These are phyloP conservation scores for Formica selysi DNA, from an alignment of 1,140 invertebrate species.

Conservation along the genomic window DNA sequence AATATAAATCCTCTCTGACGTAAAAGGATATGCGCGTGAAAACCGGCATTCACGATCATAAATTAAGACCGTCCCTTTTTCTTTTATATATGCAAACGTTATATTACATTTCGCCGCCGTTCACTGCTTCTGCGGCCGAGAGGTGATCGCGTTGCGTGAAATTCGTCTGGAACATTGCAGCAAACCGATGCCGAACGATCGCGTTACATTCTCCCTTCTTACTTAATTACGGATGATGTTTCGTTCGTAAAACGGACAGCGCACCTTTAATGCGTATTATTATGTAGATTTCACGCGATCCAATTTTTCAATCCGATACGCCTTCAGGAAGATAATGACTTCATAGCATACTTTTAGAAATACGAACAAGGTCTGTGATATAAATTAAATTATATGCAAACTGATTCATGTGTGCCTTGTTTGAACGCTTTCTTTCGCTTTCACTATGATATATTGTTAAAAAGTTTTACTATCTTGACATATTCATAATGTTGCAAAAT, in stretches of 20 bases:
- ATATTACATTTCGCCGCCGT: constrained; percentile 38
- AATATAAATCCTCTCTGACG: constrained; percentile 6
- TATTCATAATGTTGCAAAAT: not conserved
- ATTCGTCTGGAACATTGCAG: not conserved
- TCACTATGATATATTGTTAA: not conserved
- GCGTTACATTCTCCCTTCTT: constrained; percentile 15
- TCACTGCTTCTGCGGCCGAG: not conserved
- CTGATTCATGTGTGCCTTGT: not conserved
- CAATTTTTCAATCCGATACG: not conserved
- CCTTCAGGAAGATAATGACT: not conserved
- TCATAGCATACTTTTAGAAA: constrained; percentile 8
- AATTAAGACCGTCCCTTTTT: constrained; percentile 18
- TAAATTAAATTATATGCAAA: constrained; percentile 39
- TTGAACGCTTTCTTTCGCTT: constrained; percentile 33
- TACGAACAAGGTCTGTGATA: constrained; percentile 6
- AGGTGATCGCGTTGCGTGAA: not conserved
- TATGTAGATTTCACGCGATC: constrained; percentile 9
- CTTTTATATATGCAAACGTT: constrained; percentile 4
- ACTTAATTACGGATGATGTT: not conserved
- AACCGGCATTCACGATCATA: constrained; percentile 15
- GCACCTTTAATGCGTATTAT: constrained; percentile 26
- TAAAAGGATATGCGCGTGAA: constrained; percentile 59
- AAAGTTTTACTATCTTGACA: not conserved
- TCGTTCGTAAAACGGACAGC: not conserved
- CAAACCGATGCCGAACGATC: not conserved